Base-by-base conservation (phyloP, 2,113 vertebrate species). In the Phodopus roborovskii region DNA sequence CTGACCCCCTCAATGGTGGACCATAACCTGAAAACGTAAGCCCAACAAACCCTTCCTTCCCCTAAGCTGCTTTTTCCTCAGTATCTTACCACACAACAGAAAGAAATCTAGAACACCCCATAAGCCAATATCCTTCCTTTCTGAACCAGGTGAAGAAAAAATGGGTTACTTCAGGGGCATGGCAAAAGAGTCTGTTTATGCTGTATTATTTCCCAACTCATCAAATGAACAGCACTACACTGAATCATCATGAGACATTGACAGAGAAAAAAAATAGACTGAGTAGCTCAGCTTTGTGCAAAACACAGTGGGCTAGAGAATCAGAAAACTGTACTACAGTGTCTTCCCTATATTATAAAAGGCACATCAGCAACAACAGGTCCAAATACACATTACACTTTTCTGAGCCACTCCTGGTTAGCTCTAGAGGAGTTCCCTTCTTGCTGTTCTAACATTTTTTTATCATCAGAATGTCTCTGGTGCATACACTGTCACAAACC, bases 341-440 rank as follows among this genome's bases (percentile, higher is more conserved):
- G 73, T 56, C 45, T 86, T 82, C 73, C 84, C 68, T 93, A 79
- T 90, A 50, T 30, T 83, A 90, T 28, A 88, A n/a, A 77, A 75
- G 26, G 73, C 9, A 83, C 71, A 70, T 50, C 8, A 64, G 28
- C 26, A 45, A 45, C 50, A 79, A 33, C 19, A n/a, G 50, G n/a
- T 73, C 58, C 90, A 66, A 45, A 94, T 22, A 10, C 36, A 90
- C 82, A 56, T 48, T 87, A 81, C 68, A 93, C 73, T 91, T 91
- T 95, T 53, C 92, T 93, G 74, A 56, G 70, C 12, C 56, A 64
- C 26, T 73, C 24, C 70, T 26, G 19, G 62, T 39, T 39, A 56
- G 77, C 70, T 81, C 64, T 86, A 91, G 75, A 74, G 9, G 50
- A 62, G 30, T 36, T 45, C 45, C 56, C 68, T 92, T 73, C 56